Percentiles rank a stretch among this genome's conserved stretches.
Evolutionary conservation across 2,113 vertebrate genomes (phyloP).

Genomic region (Quiscalus mexicanus): DNA sequence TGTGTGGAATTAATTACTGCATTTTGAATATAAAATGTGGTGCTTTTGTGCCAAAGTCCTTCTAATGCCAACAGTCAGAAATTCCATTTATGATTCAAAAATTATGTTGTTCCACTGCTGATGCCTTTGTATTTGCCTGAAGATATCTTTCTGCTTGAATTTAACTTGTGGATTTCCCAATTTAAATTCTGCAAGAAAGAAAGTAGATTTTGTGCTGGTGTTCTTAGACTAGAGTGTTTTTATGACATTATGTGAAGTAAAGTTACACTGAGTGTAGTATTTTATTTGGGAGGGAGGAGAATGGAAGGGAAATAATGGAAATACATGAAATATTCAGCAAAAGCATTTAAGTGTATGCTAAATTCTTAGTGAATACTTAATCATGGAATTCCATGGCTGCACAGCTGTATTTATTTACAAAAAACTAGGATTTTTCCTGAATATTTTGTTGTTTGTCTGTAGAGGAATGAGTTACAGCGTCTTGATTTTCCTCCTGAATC

Average conservation of each 20-base stretch:
- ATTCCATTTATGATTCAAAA: background rate
- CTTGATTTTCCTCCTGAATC: background rate
- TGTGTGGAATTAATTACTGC: constrained; percentile 14
- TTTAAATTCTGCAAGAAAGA: background rate
- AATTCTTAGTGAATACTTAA: background rate
- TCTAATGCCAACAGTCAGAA: background rate
- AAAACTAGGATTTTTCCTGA: background rate
- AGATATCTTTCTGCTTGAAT: background rate
- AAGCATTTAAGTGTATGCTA: background rate
- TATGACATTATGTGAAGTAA: background rate
- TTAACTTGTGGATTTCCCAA: background rate
- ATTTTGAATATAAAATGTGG: background rate
- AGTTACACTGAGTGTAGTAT: background rate
- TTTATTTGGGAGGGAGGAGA: background rate
- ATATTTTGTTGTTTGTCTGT: background rate
- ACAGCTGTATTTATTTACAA: background rate
- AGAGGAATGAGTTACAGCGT: background rate
- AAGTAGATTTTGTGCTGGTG: background rate
- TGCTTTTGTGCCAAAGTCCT: background rate
- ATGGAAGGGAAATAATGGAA: background rate
- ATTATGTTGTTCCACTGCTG: background rate
- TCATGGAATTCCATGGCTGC: background rate
- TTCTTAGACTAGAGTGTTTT: background rate
- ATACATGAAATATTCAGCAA: background rate
- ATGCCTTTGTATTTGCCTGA: background rate